Evolutionary conservation across 2,797 vertebrate genomes (phyloP), one percentile per base, ranked within the genome.

Genomic region (Pangasius macronema): DNA sequence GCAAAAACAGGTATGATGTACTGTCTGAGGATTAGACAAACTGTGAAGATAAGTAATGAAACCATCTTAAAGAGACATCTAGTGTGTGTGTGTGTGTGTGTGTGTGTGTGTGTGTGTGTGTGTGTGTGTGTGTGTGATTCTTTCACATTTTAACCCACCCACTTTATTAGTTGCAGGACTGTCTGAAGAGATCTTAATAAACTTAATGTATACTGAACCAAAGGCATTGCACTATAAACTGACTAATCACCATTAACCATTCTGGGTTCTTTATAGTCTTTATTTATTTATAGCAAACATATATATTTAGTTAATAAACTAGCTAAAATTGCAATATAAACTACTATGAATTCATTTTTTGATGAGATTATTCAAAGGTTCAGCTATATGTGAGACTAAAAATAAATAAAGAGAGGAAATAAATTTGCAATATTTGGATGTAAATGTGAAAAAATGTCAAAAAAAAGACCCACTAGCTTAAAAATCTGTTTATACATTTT

Each of bases 291-390:
- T 51, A 18, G 11, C 27, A 76, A 53, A 76, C 3, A 49, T 49
- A 49, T 49, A 11, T 4, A 73, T 55, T 92, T 89, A 86, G 83
- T 88, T 79, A 70, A 90, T 87, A 82, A 87, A 88, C 65, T 46
- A 59, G 53, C 73, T 86, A 90, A 89, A 80, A 49, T 76, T 51
- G 13, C 27, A 51, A n/a, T 51, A n/a, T 16, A n/a, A 30, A 3
- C 11, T 18, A 18, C 75, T 76, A 22, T 20, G 9, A 79, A 33
- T 33, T 33, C 3, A 39, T 59, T 22, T 36, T 55, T 59, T 11
- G 11, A 3, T 49, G 51, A n/a, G 24, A 49, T 46, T 76, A n/a
- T 51, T 49, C 2, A 3, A 70, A 70, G 36, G 18, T 67, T 72
- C 68, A 72, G 22, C n/a, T 20, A 30, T 53, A 76, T 2, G 7